Conservation (phyloP, 2,113 vertebrate species). For the Heterotilapia buettikoferi region DNA sequence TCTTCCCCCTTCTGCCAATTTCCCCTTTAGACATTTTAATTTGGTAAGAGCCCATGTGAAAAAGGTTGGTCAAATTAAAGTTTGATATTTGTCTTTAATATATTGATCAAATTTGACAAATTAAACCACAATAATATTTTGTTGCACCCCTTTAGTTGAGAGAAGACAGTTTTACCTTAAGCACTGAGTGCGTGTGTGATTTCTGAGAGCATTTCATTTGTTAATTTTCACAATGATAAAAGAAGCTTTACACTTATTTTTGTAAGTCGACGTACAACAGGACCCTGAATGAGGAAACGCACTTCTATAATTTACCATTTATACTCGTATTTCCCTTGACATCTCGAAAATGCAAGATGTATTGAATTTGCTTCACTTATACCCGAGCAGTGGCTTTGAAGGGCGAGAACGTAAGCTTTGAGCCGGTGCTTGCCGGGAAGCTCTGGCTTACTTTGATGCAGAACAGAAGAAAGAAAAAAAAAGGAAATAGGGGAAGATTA, state of each 20-base stretch:
- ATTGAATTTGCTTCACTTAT: conserved; percentile 5
- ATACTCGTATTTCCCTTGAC: background rate
- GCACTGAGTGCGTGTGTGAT: background rate
- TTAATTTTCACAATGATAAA: background rate
- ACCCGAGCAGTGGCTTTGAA: conserved; percentile 30
- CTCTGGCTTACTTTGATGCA: conserved; percentile 49
- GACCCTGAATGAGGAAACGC: background rate
- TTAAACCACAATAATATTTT: background rate
- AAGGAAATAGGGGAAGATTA: conserved; percentile 6
- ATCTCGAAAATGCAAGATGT: background rate
- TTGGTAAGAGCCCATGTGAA: background rate
- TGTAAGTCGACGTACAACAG: background rate
- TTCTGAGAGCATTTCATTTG: background rate
- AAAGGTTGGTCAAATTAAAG: background rate
- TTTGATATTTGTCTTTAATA: background rate
- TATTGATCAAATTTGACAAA: background rate
- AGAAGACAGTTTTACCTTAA: background rate
- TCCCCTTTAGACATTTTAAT: background rate
- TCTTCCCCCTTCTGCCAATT: background rate
- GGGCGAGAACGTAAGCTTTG: conserved; percentile 44
- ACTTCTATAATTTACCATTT: background rate
- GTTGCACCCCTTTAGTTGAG: background rate
- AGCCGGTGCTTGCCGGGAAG: conserved; percentile 22
- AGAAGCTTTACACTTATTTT: background rate
- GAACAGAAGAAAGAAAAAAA: conserved; percentile 1